A percentile compares a stretch with the other conserved stretches of the same genome.
phyloP scores from a whole-genome alignment of 1,140 invertebrate genomes.

The Drosophila sulfurigaster region DNA sequence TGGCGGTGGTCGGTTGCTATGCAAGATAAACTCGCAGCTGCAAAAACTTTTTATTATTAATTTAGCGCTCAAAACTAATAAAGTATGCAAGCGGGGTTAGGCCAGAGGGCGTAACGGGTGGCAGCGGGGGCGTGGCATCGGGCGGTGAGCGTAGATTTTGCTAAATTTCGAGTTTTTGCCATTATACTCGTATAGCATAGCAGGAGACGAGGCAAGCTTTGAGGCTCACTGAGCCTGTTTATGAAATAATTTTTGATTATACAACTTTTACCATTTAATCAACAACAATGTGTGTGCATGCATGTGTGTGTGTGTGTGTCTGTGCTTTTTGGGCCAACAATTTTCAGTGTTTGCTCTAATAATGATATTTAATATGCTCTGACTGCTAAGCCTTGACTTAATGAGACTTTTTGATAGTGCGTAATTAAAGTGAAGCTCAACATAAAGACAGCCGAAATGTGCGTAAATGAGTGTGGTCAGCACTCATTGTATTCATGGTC shows the following conservation, averaged over 20 bases:
- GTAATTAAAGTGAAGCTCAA: constrained; percentile 7
- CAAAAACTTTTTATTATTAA: constrained; percentile 78
- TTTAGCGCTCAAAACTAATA: constrained; percentile 77
- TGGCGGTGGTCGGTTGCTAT: constrained; percentile 20
- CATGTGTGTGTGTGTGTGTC: neutral
- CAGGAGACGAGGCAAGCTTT: constrained; percentile 13
- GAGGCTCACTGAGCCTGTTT: constrained; percentile 58
- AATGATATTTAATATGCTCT: constrained; percentile 17
- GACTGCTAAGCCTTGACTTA: neutral
- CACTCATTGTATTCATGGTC: constrained; percentile 11
- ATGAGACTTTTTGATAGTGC: neutral
- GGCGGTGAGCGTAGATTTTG: neutral
- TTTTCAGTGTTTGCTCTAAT: constrained; percentile 9
- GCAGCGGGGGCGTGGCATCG: no score
- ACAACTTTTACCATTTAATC: constrained; percentile 56
- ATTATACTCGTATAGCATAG: constrained; percentile 1
- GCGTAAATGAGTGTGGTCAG: constrained; percentile 7
- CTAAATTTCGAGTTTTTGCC: constrained; percentile 7
- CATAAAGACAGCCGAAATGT: neutral
- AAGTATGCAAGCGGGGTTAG: constrained; percentile 54
- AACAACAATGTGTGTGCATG: constrained; percentile 27
- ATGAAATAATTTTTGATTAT: constrained; percentile 70
- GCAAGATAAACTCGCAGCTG: constrained; percentile 59
- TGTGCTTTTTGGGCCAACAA: constrained; percentile 1
- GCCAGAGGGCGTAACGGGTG: neutral